These are phyloP conservation scores for Chrysochloris asiatica DNA, from an alignment of 2,113 vertebrate genomes.

Conservation along the genomic window DNA sequence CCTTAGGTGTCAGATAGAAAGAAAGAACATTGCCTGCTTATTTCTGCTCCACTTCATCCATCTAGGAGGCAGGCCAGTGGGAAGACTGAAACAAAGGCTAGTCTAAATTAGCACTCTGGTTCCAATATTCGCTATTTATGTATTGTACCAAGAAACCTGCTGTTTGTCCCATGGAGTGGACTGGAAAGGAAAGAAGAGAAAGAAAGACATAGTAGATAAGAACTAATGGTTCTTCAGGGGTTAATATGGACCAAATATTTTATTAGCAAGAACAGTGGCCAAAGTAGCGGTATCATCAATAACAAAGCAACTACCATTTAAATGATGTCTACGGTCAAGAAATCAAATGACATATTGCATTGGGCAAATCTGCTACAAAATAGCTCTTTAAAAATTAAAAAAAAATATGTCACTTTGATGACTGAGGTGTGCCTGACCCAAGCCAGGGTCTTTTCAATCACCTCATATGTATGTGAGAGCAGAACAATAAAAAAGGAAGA, in stretches of 20 bases:
- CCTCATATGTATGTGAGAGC: not conserved
- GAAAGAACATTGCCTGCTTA: slow-evolving; percentile 40
- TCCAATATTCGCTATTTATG: slow-evolving; percentile 61
- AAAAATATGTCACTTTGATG: not conserved
- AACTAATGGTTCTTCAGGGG: not conserved
- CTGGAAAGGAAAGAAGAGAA: not conserved
- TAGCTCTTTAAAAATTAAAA: not conserved
- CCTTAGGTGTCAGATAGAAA: slow-evolving; percentile 29
- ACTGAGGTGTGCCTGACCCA: not conserved
- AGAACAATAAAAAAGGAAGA: too few species aligned
- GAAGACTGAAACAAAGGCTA: slow-evolving; percentile 21
- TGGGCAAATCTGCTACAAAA: not conserved
- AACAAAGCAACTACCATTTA: not conserved
- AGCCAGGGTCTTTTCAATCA: not conserved
- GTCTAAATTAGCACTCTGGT: slow-evolving; percentile 1
- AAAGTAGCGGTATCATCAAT: not conserved
- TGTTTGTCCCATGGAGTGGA: not conserved
- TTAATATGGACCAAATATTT: not conserved
- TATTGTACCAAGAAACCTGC: slow-evolving; percentile 49
- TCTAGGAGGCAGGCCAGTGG: slow-evolving; percentile 57
- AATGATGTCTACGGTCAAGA: not conserved
- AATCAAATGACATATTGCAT: not conserved
- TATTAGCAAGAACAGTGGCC: not conserved
- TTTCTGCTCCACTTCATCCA: slow-evolving; percentile 51
- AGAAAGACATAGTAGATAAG: not conserved